phyloP scores from a whole-genome alignment of 2,113 vertebrate genomes.

The Microtus oregoni region DNA sequence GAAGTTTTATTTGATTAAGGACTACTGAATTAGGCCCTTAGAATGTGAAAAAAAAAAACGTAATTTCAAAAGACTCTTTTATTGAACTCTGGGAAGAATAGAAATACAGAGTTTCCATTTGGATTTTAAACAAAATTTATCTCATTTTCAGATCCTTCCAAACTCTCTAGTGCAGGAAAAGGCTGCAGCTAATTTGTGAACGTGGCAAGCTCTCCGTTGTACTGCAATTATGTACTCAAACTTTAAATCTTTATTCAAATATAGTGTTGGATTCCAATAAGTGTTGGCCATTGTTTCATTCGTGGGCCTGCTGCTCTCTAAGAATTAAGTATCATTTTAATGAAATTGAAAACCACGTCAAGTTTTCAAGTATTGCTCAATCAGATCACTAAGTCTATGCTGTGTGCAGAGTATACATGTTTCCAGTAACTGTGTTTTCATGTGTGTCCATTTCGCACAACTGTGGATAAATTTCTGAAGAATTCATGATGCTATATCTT shows the following conservation, averaged over 20 bases:
- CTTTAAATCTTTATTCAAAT: conserved; percentile 74
- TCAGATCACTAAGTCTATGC: conserved; percentile 71
- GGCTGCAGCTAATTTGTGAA: conserved; percentile 77
- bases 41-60: conserved; percentile 76
- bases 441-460: conserved; percentile 71
- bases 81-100: conserved; percentile 73
- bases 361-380: conserved; percentile 68
- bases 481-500: conserved; percentile 74
- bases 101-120: conserved; percentile 80
- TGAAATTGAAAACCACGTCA: conserved; percentile 51
- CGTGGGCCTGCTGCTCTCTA: conserved; percentile 69
- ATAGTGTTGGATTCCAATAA: conserved; percentile 71
- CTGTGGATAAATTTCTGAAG: conserved; percentile 67
- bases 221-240: conserved; percentile 55
- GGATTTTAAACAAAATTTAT: conserved; percentile 75
- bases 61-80: conserved; percentile 59
- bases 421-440: conserved; percentile 70
- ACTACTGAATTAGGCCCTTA: conserved; percentile 80
- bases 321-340: conserved; percentile 71
- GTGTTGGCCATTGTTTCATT: conserved; percentile 66
- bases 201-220: conserved; percentile 75
- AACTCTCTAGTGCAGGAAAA: conserved; percentile 76
- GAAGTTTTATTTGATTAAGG: conserved; percentile 80
- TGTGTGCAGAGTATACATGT: conserved; percentile 67
- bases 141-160: conserved; percentile 79